Conservation (phyloP, 2,113 vertebrate genomes). For the Onychostruthus taczanowskii region DNA sequence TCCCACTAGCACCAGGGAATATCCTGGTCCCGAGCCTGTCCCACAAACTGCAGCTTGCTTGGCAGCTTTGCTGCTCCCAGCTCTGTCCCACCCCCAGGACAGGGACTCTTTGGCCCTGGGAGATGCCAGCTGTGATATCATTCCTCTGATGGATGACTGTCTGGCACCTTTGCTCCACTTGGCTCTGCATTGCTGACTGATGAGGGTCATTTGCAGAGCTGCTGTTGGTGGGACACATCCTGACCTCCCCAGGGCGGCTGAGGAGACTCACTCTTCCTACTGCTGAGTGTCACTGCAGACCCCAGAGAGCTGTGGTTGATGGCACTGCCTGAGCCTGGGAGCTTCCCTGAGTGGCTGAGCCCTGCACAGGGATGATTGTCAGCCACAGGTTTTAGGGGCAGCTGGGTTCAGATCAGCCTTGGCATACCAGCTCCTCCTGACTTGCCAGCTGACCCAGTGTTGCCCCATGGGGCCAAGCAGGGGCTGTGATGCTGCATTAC, state of each 20-base stretch:
- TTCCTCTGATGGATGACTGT: conserved; percentile 11
- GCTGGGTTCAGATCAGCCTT: not conserved
- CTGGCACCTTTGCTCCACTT: not conserved
- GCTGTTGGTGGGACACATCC: not conserved
- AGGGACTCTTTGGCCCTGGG: not conserved
- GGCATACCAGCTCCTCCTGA: not conserved
- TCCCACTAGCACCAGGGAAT: not conserved
- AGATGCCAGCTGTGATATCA: conserved; percentile 7
- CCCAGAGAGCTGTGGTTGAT: not conserved
- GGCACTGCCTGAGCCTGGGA: not conserved
- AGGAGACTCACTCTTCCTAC: not conserved
- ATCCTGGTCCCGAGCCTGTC: not conserved
- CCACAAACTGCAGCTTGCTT: accelerated
- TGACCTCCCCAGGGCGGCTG: accelerated
- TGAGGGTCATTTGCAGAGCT: conserved; percentile 34
- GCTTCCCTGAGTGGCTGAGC: not conserved
- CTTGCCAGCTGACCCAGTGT: accelerated
- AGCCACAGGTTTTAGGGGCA: not conserved
- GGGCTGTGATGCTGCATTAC: not conserved
- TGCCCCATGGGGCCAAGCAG: accelerated
- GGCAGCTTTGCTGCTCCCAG: not conserved
- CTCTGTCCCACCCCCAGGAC: not conserved
- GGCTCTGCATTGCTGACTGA: not conserved
- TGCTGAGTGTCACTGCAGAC: not conserved
- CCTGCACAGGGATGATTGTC: not conserved